Evolutionary conservation across 1,140 invertebrate species (phyloP), one percentile per base, ranked within the genome.

Genomic region (Episyrphus balteatus): DNA sequence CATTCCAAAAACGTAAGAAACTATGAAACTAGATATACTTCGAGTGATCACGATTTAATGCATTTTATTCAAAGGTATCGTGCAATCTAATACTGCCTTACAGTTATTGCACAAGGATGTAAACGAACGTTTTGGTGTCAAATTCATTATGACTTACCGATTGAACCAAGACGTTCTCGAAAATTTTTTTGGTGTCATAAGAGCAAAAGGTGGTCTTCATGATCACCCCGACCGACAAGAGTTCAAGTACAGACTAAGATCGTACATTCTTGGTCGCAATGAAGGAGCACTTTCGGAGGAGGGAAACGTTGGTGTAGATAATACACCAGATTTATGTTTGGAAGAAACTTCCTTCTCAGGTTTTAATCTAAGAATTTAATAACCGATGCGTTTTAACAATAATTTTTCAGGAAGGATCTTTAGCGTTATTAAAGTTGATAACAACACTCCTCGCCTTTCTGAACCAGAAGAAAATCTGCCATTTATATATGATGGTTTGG

Each of bases 141-240:
- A 47, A 41, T 61, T 56, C 45, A 51, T 58, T 9, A 26, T 58
- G 17, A 54, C 57, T 5, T 42, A 44, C 33, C 19, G 50, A 14
- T 42, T 59, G 21, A 62, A 62, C 34, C 58, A 62, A 49, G 59
- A 57, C 50, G 47, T 49, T 11, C 14, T 60, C 9, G 58, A 60
- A 49, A 58, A 50, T 34, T 57, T 60, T 43, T 62, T 62, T 44
- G 54, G 56, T 1, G 19, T 38, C 1, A 57, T 60, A 11, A 12
- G 59, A 46, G 47, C 15, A n/a, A n/a, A n/a, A n/a, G n/a, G n/a
- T n/a, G n/a, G n/a, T n/a, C n/a, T n/a, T n/a, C n/a, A n/a, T n/a
- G 34, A 47, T 41, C 46, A 47, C 15, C 33, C 46, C 7, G 37
- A 39, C 19, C 31, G 17, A 10, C 19, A 17, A 41, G 46, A 47